Evolutionary conservation across 53 echinoderm and acorn worm species (phyloP).

Genomic region (Antedon mediterranea): DNA sequence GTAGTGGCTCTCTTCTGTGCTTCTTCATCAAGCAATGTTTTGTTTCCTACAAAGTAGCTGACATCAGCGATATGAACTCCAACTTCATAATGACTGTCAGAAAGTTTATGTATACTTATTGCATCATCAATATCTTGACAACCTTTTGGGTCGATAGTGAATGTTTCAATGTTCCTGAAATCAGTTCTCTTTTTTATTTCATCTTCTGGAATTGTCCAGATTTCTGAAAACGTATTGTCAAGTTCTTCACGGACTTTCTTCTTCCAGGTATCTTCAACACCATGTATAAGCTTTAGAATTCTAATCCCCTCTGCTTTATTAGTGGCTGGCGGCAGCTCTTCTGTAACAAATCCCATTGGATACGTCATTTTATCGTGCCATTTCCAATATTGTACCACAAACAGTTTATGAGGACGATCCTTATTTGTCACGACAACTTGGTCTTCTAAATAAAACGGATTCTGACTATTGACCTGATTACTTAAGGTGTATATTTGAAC

Average conservation of each 20-base stretch:
- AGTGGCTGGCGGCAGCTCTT: slow-evolving; percentile 38
- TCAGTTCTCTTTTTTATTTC: slow-evolving; percentile 37
- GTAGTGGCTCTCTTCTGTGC: slow-evolving; percentile 55
- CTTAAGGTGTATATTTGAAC: slow-evolving; percentile 30
- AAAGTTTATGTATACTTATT: slow-evolving; percentile 31
- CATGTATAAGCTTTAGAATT: slow-evolving; percentile 49
- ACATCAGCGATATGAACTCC: slow-evolving; percentile 87
- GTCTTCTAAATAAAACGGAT: slow-evolving; percentile 11
- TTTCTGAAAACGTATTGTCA: slow-evolving; percentile 14
- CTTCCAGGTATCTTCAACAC: slow-evolving; percentile 48
- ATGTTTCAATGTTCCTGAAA: slow-evolving; percentile 23
- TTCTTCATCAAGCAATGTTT: slow-evolving; percentile 44
- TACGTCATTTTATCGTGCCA: slow-evolving; percentile 46
- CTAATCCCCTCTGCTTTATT: slow-evolving; percentile 25
- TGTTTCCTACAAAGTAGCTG: slow-evolving; percentile 42
- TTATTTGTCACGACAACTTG: slow-evolving; percentile 24
- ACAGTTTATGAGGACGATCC: slow-evolving; percentile 56
- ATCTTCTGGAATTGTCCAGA: slow-evolving; percentile 42
- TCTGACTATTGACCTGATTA: no score
- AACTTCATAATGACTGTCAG: slow-evolving; percentile 27
- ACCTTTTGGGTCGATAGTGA: slow-evolving; percentile 66
- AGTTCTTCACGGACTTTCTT: slow-evolving; percentile 1
- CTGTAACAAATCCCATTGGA: slow-evolving; percentile 62
- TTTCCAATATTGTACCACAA: slow-evolving; percentile 56
- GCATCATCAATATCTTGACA: slow-evolving; percentile 67